Evolutionary conservation across 2,797 vertebrate genomes (phyloP).

Genomic region (Cheracebus regulus): DNA sequence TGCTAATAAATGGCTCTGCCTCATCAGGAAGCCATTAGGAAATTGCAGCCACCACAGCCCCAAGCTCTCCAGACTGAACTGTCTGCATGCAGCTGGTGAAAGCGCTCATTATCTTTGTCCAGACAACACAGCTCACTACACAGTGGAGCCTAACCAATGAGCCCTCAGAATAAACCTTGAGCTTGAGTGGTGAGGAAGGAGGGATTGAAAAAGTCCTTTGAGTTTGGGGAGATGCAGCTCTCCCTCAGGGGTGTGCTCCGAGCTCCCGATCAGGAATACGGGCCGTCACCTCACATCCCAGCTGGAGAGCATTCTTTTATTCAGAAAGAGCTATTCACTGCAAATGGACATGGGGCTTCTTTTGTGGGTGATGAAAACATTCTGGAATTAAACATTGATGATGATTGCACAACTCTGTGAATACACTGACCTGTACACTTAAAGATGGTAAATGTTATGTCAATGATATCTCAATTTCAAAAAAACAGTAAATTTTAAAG

Average conservation of each 20-base stretch:
- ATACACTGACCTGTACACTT: neutral
- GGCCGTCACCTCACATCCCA: fast-evolving
- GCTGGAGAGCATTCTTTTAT: neutral
- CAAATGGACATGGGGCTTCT: fast-evolving
- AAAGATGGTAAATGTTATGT: neutral
- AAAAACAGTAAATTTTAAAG: neutral
- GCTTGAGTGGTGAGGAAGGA: neutral
- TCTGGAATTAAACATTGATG: neutral
- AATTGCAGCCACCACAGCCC: conserved; percentile 81
- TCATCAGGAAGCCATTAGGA: conserved; percentile 84
- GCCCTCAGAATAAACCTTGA: conserved; percentile 43
- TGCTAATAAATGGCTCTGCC: conserved; percentile 45
- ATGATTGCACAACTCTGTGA: neutral
- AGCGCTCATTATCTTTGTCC: conserved; percentile 76
- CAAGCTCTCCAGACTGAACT: conserved; percentile 66
- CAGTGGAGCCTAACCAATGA: conserved; percentile 46
- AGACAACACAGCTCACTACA: neutral
- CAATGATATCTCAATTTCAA: neutral
- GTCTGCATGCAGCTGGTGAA: conserved; percentile 79
- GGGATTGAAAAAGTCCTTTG: neutral
- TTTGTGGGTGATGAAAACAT: neutral
- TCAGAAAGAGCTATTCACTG: neutral
- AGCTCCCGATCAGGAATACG: neutral
- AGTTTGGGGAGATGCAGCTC: neutral
- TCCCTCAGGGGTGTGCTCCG: too few relatives aligned